Evolutionary conservation across 64 coral and sea anemone species (phyloP).

Genomic region (Dendronephthya gigantea): DNA sequence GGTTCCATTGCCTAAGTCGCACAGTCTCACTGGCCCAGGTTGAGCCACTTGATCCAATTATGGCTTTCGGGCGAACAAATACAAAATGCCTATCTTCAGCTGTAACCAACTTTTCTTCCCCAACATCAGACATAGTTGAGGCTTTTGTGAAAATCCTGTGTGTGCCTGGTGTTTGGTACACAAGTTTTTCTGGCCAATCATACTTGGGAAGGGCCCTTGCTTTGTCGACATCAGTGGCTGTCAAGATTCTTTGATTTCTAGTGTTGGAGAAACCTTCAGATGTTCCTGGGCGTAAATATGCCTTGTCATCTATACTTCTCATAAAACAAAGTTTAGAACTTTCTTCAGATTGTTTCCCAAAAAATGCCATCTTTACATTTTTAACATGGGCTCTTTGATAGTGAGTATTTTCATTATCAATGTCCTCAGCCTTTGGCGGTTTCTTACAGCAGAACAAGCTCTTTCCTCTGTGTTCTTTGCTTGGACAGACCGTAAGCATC

Average conservation of each 20-base stretch:
- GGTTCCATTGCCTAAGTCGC: constrained; percentile 19
- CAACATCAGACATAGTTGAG: background rate
- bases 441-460: constrained; percentile 61
- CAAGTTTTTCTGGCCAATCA: constrained; percentile 24
- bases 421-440: constrained; percentile 47
- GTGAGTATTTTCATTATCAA: constrained; percentile 53
- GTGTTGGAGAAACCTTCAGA: background rate
- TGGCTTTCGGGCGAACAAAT: constrained; percentile 31
- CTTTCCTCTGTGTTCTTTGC: constrained; percentile 28
- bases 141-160: constrained; percentile 21
- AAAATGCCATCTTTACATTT: constrained; percentile 27
- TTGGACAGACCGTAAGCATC: constrained; percentile 26
- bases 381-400: constrained; percentile 45
- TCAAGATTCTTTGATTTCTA: background rate
- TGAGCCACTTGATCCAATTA: constrained; percentile 36
- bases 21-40: constrained; percentile 38
- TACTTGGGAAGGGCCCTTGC: background rate
- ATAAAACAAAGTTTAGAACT: background rate
- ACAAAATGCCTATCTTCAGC: constrained; percentile 41
- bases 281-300: background rate
- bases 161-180: constrained; percentile 29
- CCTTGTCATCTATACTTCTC: background rate
- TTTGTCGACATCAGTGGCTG: background rate
- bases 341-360: background rate
- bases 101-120: constrained; percentile 23